Evolutionary conservation across 2,113 vertebrate species (phyloP).

Genomic region (Sylvilagus bachmani): DNA sequence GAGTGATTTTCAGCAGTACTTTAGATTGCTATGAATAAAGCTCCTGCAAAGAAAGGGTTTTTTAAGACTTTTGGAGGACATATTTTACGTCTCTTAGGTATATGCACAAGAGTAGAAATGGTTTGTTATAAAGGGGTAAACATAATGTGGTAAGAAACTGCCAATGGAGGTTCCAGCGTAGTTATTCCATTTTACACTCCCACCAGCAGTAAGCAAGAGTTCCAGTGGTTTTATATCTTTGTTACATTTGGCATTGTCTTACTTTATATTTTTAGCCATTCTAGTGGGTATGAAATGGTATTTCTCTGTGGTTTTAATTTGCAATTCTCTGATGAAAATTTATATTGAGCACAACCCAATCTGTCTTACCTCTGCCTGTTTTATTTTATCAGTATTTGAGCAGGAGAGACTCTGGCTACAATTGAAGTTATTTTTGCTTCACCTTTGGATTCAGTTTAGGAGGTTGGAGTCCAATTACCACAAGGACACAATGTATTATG

Average conservation of each 20-base stretch:
- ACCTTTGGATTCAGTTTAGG: not conserved
- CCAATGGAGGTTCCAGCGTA: not conserved
- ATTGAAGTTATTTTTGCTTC: not conserved
- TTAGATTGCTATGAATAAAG: constrained; percentile 13
- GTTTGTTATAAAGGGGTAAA: not conserved
- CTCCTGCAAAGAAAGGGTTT: not conserved
- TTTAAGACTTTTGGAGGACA: not conserved
- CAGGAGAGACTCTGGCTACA: not conserved
- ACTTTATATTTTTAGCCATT: constrained; percentile 18
- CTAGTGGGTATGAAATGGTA: not conserved
- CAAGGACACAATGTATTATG: not conserved
- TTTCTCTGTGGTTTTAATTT: constrained; percentile 30
- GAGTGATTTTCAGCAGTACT: constrained; percentile 5
- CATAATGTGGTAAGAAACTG: not conserved
- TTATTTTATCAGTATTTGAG: not conserved
- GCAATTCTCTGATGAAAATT: constrained; percentile 39
- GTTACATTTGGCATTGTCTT: not conserved
- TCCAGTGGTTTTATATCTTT: not conserved
- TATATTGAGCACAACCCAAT: not conserved
- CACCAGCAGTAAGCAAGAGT: not conserved
- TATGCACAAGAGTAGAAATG: not conserved
- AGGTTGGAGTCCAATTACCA: not conserved
- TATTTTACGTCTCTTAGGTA: not conserved
- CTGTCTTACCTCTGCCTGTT: not conserved
- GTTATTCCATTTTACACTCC: not conserved